phyloP scores from a whole-genome alignment of 2,888 invertebrate species.

The Adineta ricciae region DNA sequence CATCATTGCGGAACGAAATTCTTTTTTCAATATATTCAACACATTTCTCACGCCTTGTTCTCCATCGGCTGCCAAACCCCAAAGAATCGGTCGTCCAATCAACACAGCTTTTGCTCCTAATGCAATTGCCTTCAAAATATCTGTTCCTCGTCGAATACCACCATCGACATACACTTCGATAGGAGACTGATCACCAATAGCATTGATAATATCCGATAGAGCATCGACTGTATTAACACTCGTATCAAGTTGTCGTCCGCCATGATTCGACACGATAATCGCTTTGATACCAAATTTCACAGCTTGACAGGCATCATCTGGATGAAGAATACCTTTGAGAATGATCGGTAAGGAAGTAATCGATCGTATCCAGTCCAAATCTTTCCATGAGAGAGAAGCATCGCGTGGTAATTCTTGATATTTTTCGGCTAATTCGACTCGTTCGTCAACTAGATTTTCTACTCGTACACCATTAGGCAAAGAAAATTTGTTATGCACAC shows the following conservation, averaged over 20 bases:
- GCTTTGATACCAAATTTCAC: slow-evolving; percentile 24
- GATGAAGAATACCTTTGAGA: slow-evolving; percentile 22
- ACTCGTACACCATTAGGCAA: too few relatives aligned
- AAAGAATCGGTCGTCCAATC: slow-evolving; percentile 30
- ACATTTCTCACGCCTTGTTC: neutral
- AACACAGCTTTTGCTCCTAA: slow-evolving; percentile 34
- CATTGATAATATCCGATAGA: slow-evolving; percentile 29
- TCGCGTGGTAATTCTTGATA: slow-evolving; percentile 51
- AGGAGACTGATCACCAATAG: neutral
- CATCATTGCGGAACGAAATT: neutral
- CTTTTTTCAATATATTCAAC: neutral
- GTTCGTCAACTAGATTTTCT: too few relatives aligned
- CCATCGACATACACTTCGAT: slow-evolving; percentile 34
- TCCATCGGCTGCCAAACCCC: slow-evolving; percentile 23
- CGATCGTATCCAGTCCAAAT: slow-evolving; percentile 22
- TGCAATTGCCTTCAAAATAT: slow-evolving; percentile 49
- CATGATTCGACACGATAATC: slow-evolving; percentile 32
- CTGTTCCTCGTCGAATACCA: slow-evolving; percentile 35
- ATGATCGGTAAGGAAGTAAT: slow-evolving; percentile 22
- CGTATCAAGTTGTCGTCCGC: slow-evolving; percentile 32
- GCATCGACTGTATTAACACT: slow-evolving; percentile 25
- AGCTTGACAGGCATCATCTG: slow-evolving; percentile 32
- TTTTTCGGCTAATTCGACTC: too few relatives aligned
- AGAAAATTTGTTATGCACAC: too few relatives aligned
- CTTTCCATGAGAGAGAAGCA: slow-evolving; percentile 13